phyloP scores from a whole-genome alignment of 1,140 invertebrate genomes.

The Saxidomus purpurata region DNA sequence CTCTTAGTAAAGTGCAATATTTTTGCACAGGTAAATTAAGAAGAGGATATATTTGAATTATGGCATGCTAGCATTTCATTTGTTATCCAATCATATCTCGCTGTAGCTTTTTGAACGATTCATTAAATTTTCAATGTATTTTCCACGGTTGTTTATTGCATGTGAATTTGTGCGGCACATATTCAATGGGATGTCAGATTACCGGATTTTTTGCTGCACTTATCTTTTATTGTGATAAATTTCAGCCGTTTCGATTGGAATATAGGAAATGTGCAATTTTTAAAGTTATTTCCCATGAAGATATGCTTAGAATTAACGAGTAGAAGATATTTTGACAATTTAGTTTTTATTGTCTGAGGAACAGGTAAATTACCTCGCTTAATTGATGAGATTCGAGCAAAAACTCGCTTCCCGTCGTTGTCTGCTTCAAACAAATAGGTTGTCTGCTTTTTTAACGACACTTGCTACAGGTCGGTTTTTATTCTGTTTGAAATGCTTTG shows the following conservation, averaged over 20 bases:
- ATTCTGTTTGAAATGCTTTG: no score
- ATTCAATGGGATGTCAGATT: constrained; percentile 8
- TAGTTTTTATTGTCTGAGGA: background rate
- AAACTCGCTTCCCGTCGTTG: background rate
- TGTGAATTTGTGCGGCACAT: background rate
- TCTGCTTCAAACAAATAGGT: background rate
- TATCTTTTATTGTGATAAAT: constrained; percentile 27
- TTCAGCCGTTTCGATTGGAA: constrained; percentile 22
- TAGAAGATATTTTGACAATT: constrained; percentile 13
- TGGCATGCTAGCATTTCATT: background rate
- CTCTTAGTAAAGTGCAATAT: no score
- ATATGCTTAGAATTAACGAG: constrained; percentile 29
- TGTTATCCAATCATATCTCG: background rate
- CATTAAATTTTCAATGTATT: background rate
- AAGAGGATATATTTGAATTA: background rate
- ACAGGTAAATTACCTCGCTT: background rate
- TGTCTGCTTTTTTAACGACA: background rate
- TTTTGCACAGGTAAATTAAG: background rate
- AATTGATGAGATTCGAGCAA: background rate
- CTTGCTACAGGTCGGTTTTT: background rate
- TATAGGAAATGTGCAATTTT: constrained; percentile 20
- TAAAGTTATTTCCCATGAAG: constrained; percentile 31
- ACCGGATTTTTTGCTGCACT: background rate
- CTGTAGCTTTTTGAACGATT: background rate
- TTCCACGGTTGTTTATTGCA: background rate